A percentile compares a stretch with the other conserved stretches of the same genome.
Conservation (phyloP, 1,140 invertebrate genomes). For the Zaprionus africanus region DNA sequence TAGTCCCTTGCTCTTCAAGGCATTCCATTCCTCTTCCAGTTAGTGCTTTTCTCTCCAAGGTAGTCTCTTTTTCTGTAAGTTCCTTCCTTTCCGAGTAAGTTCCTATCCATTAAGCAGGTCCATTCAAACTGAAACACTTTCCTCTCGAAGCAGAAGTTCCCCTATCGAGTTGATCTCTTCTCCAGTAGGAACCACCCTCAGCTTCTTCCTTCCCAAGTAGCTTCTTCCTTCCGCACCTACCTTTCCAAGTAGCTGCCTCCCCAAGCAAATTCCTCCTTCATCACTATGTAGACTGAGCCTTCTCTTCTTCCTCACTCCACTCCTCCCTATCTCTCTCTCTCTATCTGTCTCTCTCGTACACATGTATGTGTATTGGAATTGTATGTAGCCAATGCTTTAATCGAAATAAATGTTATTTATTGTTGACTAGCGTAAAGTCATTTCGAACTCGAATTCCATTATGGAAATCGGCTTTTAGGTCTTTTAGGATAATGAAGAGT, state of each 20-base stretch:
- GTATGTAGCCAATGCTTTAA: slow-evolving; percentile 46
- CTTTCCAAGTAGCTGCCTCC: neutral
- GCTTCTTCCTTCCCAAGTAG: neutral
- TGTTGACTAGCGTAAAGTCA: slow-evolving; percentile 51
- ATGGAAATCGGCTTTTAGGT: neutral
- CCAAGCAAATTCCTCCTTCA: neutral
- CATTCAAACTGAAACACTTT: no score
- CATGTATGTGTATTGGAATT: slow-evolving; percentile 25
- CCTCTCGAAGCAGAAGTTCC: neutral
- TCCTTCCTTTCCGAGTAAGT: no score
- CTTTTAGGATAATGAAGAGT: neutral
- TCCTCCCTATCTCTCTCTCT: neutral
- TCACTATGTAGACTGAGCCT: slow-evolving; percentile 60
- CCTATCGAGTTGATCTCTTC: no score
- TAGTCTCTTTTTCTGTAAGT: no score
- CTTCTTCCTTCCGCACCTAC: neutral
- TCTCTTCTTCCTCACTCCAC: slow-evolving; percentile 15
- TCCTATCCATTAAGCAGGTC: no score
- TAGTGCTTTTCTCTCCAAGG: no score
- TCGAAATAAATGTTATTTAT: slow-evolving; percentile 68
- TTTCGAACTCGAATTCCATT: slow-evolving; percentile 2
- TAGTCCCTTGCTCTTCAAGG: no score
- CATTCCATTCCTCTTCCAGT: no score
- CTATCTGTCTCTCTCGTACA: neutral
- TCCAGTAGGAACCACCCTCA: neutral